These are phyloP conservation scores for Cnemophilus loriae DNA, from an alignment of 2,113 vertebrate genomes.

Conservation along the genomic window DNA sequence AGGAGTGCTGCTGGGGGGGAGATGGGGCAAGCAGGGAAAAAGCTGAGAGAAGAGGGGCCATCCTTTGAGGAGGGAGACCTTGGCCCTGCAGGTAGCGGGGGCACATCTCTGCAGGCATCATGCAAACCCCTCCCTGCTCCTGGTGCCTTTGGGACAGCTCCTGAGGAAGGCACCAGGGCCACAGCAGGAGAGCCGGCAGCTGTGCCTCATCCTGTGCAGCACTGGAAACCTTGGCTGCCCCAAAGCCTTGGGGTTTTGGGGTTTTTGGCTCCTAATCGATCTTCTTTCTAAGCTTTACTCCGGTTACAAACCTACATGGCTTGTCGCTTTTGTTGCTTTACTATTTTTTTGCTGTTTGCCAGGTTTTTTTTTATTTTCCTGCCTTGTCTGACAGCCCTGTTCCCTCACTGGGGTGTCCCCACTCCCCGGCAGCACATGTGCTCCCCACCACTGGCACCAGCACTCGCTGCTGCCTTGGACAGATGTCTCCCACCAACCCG, in stretches of 20 bases:
- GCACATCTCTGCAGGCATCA: background rate
- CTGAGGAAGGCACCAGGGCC: background rate
- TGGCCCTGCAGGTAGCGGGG: background rate
- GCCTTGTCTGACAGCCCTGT: background rate
- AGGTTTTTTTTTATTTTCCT: background rate
- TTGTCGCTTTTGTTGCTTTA: background rate
- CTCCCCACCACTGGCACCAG: background rate
- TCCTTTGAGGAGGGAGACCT: background rate
- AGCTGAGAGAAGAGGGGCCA: background rate
- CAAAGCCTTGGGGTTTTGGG: background rate
- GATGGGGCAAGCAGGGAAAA: background rate
- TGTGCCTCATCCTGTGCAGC: background rate
- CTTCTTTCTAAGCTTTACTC: background rate
- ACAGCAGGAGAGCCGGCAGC: background rate
- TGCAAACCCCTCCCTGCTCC: background rate
- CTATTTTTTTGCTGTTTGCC: background rate
- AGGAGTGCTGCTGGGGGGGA: background rate
- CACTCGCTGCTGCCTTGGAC: background rate
- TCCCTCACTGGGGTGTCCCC: background rate
- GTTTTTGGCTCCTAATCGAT: background rate
- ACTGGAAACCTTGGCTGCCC: background rate
- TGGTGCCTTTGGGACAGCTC: background rate
- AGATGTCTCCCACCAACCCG: accelerated
- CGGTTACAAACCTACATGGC: background rate
- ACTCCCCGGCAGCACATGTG: background rate